Evolutionary conservation across 2,113 vertebrate genomes (phyloP), one percentile per base, ranked within the genome.

Genomic region (Gasterosteus aculeatus): DNA sequence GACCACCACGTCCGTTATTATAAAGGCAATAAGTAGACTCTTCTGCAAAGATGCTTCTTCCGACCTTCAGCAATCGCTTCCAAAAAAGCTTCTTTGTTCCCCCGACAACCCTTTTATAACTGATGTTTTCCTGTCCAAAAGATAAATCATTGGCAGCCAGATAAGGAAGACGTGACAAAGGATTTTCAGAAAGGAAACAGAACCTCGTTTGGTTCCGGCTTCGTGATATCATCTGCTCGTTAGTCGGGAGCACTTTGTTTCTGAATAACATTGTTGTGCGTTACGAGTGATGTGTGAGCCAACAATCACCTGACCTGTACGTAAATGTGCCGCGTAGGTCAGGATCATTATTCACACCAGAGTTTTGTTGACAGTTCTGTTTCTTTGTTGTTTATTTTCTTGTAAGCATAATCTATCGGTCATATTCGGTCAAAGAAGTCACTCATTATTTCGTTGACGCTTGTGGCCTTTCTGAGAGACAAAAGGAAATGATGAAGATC

Each of bases 91-190:
- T 70, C 14, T 69, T 73, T 57, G 59, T 69, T 83, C 46, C 70
- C 41, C 29, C 2, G 5, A 58, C 10, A 26, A 26, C 11, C 29
- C 0, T 10, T 47, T 26, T 14, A 63, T 29, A 68, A 66, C 58
- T 26, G 1, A 79, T 62, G 74, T 74, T 77, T 22, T 87, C 63
- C 64, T 57, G 33, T 51, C n/a, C 26, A 49, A 57, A 61, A 69
- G 65, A 87, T 81, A 81, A 84, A 76, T 44, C 35, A 68, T 53
- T 57, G 62, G 58, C 69, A 41, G 49, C 10, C 46, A 71, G 85
- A 88, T 86, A 88, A 82, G 63, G 12, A 63, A 29, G 44, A 80
- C 80, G 63, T 82, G 75, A 78, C 77, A 84, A 86, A 82, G 68
- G 49, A 63, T 84, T 67, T 54, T 75, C 63, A 82, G 67, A 71